phyloP scores from a whole-genome alignment of 2,888 invertebrate genomes.

The Stegophylla sp. region DNA sequence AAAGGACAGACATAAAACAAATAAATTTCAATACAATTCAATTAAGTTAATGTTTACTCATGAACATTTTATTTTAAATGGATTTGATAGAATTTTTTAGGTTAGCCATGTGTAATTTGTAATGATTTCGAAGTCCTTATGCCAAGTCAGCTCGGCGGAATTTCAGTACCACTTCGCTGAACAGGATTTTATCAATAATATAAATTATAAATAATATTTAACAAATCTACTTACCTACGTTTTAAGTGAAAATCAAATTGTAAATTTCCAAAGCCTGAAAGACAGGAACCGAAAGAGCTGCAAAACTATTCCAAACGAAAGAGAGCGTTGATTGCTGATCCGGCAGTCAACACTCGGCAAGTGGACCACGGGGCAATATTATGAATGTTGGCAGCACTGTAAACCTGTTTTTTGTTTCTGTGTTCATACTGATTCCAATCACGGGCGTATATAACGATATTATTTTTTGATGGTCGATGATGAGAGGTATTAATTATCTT shows the following conservation, averaged over 20 bases:
- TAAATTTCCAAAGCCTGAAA: constrained; percentile 21
- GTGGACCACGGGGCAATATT: not conserved
- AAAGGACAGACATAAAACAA: not conserved
- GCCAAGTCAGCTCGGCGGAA: not conserved
- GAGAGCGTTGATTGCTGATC: constrained; percentile 27
- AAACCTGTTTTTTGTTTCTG: not conserved
- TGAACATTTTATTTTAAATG: not conserved
- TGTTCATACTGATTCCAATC: not conserved
- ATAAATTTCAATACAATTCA: not conserved
- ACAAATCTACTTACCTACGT: not conserved
- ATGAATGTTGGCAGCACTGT: constrained; percentile 5
- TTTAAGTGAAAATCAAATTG: not conserved
- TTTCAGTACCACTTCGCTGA: too few relatives aligned
- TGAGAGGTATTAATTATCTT: too few relatives aligned
- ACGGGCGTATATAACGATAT: not conserved
- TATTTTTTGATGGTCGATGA: too few relatives aligned
- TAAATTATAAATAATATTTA: not conserved
- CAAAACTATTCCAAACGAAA: constrained; percentile 17
- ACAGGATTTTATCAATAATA: too few relatives aligned
- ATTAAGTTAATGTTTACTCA: not conserved
- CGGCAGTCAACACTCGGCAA: too few relatives aligned
- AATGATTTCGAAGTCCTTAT: not conserved
- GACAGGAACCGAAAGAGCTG: not conserved
- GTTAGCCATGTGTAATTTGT: constrained; percentile 48
- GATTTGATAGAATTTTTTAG: constrained; percentile 29